Percentiles rank a stretch among this genome's conserved stretches.
Evolutionary conservation across 2,113 vertebrate species (phyloP).

Genomic region (Tricholaema leucomelas): DNA sequence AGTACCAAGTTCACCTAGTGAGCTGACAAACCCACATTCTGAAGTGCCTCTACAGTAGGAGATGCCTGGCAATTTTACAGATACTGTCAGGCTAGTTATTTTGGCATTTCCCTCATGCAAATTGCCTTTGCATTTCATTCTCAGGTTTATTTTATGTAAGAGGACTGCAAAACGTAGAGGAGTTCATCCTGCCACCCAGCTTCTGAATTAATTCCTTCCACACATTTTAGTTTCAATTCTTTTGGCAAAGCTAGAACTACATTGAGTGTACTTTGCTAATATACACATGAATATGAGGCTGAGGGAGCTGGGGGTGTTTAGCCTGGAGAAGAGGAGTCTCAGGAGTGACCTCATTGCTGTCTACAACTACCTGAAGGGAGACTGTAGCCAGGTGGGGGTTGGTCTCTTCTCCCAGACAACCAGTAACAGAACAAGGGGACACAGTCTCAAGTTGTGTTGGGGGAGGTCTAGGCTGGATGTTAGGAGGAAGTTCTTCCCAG

Average conservation of each 20-base stretch:
- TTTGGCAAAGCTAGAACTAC: background rate
- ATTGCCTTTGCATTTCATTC: background rate
- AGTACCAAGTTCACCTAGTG: background rate
- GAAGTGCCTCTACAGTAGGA: background rate
- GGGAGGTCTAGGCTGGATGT: too few relatives aligned
- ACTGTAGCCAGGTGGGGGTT: too few relatives aligned
- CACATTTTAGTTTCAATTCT: background rate
- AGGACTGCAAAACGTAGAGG: background rate
- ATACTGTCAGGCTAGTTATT: background rate
- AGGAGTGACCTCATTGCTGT: too few relatives aligned
- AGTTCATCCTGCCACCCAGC: background rate
- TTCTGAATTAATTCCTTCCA: background rate
- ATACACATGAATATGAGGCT: fast-evolving
- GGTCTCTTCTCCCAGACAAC: too few relatives aligned
- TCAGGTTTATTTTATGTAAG: background rate
- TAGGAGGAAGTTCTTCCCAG: too few relatives aligned
- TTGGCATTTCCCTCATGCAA: background rate
- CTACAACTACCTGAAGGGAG: too few relatives aligned
- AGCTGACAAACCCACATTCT: background rate
- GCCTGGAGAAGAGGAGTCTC: too few relatives aligned
- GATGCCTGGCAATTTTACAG: background rate
- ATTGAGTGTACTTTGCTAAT: background rate
- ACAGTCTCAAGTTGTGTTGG: too few relatives aligned
- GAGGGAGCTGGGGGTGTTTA: too few relatives aligned
- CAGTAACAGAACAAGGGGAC: too few relatives aligned